Evolutionary conservation across 2,888 invertebrate species (phyloP).

Genomic region (Archips crataeganus): DNA sequence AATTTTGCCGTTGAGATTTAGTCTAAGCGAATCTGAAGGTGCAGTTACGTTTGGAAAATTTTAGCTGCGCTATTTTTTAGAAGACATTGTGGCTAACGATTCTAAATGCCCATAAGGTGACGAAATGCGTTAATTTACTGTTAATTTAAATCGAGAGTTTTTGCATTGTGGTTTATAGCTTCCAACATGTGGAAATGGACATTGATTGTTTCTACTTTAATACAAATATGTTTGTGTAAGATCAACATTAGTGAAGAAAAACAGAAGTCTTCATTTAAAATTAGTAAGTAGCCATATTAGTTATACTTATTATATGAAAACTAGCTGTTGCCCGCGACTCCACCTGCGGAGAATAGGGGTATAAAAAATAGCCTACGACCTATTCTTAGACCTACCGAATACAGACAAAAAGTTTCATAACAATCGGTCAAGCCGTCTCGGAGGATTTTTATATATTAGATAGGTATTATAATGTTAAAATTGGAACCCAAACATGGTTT

Average conservation of each 20-base stretch:
- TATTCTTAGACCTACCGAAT: too few relatives aligned
- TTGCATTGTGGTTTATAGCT: background rate
- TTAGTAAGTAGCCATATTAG: constrained; percentile 15
- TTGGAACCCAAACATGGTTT: too few relatives aligned
- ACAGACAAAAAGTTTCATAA: too few relatives aligned
- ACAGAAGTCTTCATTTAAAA: constrained; percentile 16
- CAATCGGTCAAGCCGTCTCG: too few relatives aligned
- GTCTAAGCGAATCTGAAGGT: background rate
- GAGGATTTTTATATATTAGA: too few relatives aligned
- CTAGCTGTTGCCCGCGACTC: too few relatives aligned
- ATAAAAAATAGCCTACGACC: too few relatives aligned
- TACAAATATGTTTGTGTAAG: constrained; percentile 14
- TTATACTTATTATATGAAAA: too few relatives aligned
- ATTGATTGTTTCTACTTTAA: constrained; percentile 22
- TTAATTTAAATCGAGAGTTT: background rate
- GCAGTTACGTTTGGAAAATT: background rate
- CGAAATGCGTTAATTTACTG: background rate
- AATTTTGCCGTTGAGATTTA: background rate
- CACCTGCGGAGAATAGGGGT: too few relatives aligned
- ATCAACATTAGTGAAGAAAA: constrained; percentile 3
- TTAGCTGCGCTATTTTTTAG: background rate
- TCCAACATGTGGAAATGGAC: constrained; percentile 18
- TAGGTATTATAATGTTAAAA: too few relatives aligned
- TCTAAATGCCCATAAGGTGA: background rate
- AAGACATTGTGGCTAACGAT: background rate